phyloP scores from a whole-genome alignment of 2,113 vertebrate genomes.

The Polypterus senegalus region DNA sequence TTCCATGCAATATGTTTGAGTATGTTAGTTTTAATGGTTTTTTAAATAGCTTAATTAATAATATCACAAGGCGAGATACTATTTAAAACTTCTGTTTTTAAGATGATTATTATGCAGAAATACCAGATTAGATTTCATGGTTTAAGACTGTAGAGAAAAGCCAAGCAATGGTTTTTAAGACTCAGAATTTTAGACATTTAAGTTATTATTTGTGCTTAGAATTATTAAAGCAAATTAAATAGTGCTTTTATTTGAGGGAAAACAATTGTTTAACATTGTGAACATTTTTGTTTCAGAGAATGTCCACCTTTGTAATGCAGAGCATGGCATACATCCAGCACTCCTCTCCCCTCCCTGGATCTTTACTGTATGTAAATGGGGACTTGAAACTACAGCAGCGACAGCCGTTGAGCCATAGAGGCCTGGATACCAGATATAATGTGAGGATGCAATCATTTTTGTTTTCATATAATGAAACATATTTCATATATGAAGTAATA shows the following conservation, averaged over 20 bases:
- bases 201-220: not conserved
- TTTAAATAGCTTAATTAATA: too few species aligned
- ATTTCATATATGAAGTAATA: not conserved
- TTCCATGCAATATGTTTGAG: too few species aligned
- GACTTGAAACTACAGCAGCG: conserved; percentile 78
- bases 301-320: conserved; percentile 88
- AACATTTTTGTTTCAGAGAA: conserved; percentile 51
- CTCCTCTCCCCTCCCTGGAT: conserved; percentile 67
- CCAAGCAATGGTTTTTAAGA: too few species aligned
- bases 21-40: too few species aligned
- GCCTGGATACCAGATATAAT: conserved; percentile 71
- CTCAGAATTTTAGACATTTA: too few species aligned
- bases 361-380: conserved; percentile 64
- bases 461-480: not conserved
- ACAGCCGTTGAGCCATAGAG: conserved; percentile 59
- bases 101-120: too few species aligned
- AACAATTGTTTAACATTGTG: conserved; percentile 1
- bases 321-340: conserved; percentile 74
- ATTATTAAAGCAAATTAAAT: not conserved
- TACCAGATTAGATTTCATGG: too few species aligned
- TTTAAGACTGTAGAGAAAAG: too few species aligned
- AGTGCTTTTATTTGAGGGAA: not conserved
- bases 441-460: conserved; percentile 42
- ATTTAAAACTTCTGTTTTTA: too few species aligned
- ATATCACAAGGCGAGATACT: too few species aligned